Evolutionary conservation across 2,113 vertebrate genomes (phyloP).

Genomic region (Macrotus californicus): DNA sequence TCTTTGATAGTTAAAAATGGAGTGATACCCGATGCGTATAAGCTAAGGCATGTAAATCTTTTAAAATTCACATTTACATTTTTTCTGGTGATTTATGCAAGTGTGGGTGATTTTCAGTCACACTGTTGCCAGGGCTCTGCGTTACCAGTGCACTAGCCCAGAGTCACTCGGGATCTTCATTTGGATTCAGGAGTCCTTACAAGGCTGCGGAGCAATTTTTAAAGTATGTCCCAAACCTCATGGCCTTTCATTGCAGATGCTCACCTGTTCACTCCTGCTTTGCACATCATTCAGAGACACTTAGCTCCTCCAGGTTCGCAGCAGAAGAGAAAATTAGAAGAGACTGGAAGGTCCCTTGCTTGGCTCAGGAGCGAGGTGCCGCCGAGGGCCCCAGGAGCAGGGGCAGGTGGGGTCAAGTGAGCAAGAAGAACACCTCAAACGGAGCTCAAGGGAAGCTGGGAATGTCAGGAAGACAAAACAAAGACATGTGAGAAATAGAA

Average conservation of each 20-base stretch:
- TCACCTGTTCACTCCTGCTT: background rate
- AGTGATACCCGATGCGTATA: background rate
- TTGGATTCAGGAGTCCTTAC: background rate
- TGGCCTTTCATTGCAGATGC: background rate
- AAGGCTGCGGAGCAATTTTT: background rate
- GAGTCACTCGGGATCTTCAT: background rate
- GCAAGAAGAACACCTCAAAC: background rate
- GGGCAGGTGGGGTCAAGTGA: background rate
- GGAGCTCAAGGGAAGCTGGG: background rate
- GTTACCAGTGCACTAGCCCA: background rate
- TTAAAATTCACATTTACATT: background rate
- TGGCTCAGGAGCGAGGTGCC: background rate
- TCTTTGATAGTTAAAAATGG: background rate
- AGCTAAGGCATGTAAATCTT: background rate
- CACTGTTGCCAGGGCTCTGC: too few species aligned
- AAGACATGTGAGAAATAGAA: background rate
- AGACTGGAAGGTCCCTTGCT: background rate
- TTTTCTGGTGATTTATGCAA: background rate
- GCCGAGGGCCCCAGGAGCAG: too few species aligned
- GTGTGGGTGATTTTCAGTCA: background rate
- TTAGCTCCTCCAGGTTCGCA: background rate
- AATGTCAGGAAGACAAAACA: background rate
- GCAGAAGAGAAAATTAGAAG: background rate
- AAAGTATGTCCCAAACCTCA: background rate
- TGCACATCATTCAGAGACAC: background rate